Conservation (phyloP, 2,888 invertebrate genomes). For the Drosophila nr. perissopoda region DNA sequence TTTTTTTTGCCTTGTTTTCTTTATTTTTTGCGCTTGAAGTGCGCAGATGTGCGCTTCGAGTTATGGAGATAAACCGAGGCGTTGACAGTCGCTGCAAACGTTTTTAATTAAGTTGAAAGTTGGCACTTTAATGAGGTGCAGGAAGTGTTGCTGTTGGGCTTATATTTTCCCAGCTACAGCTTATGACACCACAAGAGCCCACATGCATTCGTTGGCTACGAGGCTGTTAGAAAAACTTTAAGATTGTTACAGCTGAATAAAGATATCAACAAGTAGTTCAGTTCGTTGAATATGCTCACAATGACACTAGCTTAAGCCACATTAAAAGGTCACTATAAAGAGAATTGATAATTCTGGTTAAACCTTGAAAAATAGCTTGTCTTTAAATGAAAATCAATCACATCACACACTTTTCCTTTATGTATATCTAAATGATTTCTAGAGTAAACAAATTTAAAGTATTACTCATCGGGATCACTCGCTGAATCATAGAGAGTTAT, state of each 20-base stretch:
- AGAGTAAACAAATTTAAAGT: not conserved
- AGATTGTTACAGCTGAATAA: constrained; percentile 16
- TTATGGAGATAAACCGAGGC: constrained; percentile 75
- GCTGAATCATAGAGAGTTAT: constrained; percentile 29
- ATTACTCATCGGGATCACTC: constrained; percentile 16
- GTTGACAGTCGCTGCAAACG: constrained; percentile 76
- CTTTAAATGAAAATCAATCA: not conserved
- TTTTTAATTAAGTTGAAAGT: constrained; percentile 75
- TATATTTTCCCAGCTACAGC: constrained; percentile 24
- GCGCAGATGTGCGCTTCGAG: constrained; percentile 67
- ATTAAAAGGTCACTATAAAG: not conserved
- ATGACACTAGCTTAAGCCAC: constrained; percentile 21
- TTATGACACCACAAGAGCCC: constrained; percentile 47
- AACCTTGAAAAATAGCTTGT: not conserved
- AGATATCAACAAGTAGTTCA: constrained; percentile 33
- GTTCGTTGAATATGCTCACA: constrained; percentile 2
- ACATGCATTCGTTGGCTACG: constrained; percentile 17
- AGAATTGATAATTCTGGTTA: not conserved
- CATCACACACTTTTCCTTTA: not conserved
- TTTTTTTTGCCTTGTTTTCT: constrained; percentile 34
- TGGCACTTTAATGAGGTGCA: constrained; percentile 74
- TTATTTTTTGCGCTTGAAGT: constrained; percentile 37
- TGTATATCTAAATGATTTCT: not conserved
- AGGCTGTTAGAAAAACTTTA: constrained; percentile 18
- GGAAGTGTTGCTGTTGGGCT: constrained; percentile 54